Base-by-base conservation (phyloP, 2,797 vertebrate genomes). In the Eospalax fontanierii region DNA sequence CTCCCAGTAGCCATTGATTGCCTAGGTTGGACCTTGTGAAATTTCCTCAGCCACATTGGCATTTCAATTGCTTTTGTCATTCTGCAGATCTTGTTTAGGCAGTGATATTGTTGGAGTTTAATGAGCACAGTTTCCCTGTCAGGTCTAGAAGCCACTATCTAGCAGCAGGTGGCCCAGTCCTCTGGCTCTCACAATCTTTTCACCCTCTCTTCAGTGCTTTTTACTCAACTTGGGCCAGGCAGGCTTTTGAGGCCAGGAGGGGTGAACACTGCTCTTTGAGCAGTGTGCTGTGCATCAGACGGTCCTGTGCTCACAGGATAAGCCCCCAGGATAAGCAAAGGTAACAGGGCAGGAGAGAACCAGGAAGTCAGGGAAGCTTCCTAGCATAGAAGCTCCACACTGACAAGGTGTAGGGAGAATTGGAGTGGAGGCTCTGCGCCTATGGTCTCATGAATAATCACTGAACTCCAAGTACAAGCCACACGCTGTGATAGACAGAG, bases 401-500 rank as follows among this genome's bases (percentile, higher is more conserved):
- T 16, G 87, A 80, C 33, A 38, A 1, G 16, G 21, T 22, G 1
- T 15, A 19, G 24, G n/a, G 35, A 40, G 28, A 78, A 18, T 28
- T 0, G 9, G 9, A 2, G 6, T 0, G 4, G 70, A 28, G 19
- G 57, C 43, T 71, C 2, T 5, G 15, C 1, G 10, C 6, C 5
- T 35, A 50, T 18, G 65, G 70, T 46, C 59, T 33, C 21, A 3
- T 30, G 38, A 35, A 14, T 33, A 11, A 30, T 24, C 28, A 24
- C 83, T 5, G 82, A 19, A 30, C 2, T 16, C 4, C 16, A 2
- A 19, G 30, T 1, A 0, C 2, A 50, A 74, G 28, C 57, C 28
- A 6, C 30, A 30, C 0, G 0, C n/a, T 14, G 33, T 0, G 26
- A 9, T 7, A 12, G 40, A 0, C 10, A 1, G 0, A 9, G 0